A percentile compares a stretch with the other conserved stretches of the same genome.
These are phyloP conservation scores for Tineola bisselliella DNA, from an alignment of 2,888 invertebrate genomes.

Conservation along the genomic window DNA sequence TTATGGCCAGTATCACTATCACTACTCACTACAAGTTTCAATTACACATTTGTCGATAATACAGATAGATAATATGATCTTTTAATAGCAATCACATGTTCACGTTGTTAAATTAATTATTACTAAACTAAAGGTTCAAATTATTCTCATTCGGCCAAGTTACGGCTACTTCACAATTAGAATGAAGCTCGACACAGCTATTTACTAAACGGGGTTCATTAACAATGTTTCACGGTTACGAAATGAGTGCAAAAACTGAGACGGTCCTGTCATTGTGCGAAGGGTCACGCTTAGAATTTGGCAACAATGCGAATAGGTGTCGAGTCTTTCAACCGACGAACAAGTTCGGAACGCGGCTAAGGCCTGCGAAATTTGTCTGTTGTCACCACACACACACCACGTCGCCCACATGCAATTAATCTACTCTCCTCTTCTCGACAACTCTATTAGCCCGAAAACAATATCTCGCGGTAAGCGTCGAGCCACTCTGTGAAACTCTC, in stretches of 20 bases:
- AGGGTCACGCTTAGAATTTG: constrained; percentile 29
- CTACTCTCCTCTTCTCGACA: constrained; percentile 35
- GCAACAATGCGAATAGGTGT: constrained; percentile 44
- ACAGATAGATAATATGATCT: no score
- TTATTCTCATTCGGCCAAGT: neutral
- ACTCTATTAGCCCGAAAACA: constrained; percentile 35
- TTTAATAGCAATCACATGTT: no score
- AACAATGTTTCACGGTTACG: constrained; percentile 10
- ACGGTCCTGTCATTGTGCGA: constrained; percentile 18
- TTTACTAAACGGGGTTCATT: constrained; percentile 22
- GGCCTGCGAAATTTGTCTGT: constrained; percentile 13
- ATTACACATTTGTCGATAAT: neutral
- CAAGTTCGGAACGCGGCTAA: neutral
- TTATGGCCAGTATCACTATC: neutral
- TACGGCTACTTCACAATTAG: constrained; percentile 14
- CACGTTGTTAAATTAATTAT: no score
- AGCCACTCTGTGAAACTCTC: constrained; percentile 4
- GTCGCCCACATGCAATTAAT: constrained; percentile 35
- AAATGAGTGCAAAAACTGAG: constrained; percentile 12
- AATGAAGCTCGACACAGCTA: constrained; percentile 20
- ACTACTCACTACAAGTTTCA: neutral
- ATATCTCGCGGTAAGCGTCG: constrained; percentile 15
- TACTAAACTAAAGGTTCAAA: no score
- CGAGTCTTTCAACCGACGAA: neutral
- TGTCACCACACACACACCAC: constrained; percentile 19